Evolutionary conservation across 2,113 vertebrate species (phyloP).

Genomic region (Amblyornis subalaris): DNA sequence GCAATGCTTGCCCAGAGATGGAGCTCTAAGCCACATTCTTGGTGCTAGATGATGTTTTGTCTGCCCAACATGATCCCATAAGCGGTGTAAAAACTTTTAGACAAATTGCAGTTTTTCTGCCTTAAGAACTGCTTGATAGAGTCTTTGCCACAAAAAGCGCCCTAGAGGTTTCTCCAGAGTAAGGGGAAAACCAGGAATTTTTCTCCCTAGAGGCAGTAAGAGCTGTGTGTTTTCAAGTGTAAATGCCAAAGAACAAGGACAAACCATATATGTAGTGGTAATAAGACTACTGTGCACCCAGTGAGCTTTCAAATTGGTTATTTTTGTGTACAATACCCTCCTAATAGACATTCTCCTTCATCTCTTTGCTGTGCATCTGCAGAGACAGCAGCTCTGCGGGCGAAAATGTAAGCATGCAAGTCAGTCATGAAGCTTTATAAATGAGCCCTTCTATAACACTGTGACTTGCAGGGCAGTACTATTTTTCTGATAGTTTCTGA

Average conservation of each 20-base stretch:
- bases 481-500: slow-evolving; percentile 2
- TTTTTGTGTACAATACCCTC: not conserved
- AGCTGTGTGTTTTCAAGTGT: not conserved
- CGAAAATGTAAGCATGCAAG: not conserved
- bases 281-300: not conserved
- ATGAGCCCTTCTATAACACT: not conserved
- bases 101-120: not conserved
- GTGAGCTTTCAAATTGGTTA: not conserved
- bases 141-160: not conserved
- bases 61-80: not conserved
- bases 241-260: not conserved
- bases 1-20: not conserved
- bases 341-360: not conserved
- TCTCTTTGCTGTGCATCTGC: not conserved
- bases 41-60: not conserved
- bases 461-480: not conserved
- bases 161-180: not conserved
- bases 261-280: not conserved
- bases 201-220: not conserved
- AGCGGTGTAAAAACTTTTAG: not conserved
- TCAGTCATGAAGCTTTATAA: not conserved
- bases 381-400: not conserved
- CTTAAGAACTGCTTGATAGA: not conserved
- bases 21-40: not conserved
- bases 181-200: not conserved